Evolutionary conservation across 2,888 invertebrate genomes (phyloP).

Genomic region (Galeopsomyia nigrocyanea): DNA sequence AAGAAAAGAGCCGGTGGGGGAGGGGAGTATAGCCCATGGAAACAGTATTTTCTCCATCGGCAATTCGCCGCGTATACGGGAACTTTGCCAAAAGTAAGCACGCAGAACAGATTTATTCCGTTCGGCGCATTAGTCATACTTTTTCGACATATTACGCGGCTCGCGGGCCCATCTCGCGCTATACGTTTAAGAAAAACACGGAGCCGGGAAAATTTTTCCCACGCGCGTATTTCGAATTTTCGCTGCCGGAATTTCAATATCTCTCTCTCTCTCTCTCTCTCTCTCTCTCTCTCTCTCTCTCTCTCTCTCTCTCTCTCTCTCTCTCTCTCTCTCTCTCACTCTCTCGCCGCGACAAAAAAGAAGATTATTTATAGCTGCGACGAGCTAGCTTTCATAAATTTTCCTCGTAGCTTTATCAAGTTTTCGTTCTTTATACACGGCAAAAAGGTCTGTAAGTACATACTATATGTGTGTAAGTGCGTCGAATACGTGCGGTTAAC

Average conservation of each 20-base stretch:
- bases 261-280: too few species aligned
- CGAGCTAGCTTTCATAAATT: conserved; percentile 7
- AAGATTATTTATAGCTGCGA: conserved; percentile 15
- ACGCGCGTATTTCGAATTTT: conserved; percentile 40
- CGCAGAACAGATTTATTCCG: conserved; percentile 57
- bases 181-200: conserved; percentile 40
- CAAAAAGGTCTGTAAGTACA: too few species aligned
- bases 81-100: conserved; percentile 55
- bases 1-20: too few species aligned
- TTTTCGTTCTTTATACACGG: background rate
- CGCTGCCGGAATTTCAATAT: conserved; percentile 24
- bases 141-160: conserved; percentile 47
- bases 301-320: too few species aligned
- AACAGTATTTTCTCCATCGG: conserved; percentile 49
- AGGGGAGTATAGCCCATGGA: conserved; percentile 13
- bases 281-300: too few species aligned
- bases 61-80: conserved; percentile 43
- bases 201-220: conserved; percentile 35
- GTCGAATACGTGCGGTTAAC: too few species aligned
- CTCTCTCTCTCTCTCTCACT: too few species aligned
- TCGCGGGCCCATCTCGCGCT: background rate
- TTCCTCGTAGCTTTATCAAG: conserved; percentile 16
- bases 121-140: conserved; percentile 51
- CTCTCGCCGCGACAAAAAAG: background rate
- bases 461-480: too few species aligned